Evolutionary conservation across 2,888 invertebrate species (phyloP).

Genomic region (Rutpela maculata): DNA sequence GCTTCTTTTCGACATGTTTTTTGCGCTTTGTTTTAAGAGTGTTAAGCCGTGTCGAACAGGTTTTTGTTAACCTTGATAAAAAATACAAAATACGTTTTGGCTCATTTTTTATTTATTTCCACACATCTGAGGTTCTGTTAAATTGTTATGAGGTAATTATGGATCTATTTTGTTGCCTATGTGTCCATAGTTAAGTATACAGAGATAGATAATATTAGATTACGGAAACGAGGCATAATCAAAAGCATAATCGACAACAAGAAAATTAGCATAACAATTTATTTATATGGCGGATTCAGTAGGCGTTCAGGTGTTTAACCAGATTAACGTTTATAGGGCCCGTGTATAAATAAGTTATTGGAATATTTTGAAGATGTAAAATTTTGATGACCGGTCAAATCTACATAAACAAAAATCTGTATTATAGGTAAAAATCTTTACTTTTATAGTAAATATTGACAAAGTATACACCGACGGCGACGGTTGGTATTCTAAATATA

Average conservation of each 20-base stretch:
- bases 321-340: too few relatives aligned
- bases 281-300: background rate
- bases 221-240: background rate
- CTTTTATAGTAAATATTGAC: too few relatives aligned
- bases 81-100: conserved; percentile 7
- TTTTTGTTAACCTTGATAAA: conserved; percentile 27
- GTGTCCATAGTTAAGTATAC: background rate
- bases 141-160: background rate
- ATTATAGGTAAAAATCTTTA: too few relatives aligned
- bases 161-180: background rate
- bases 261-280: background rate
- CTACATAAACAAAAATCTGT: too few relatives aligned
- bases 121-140: background rate
- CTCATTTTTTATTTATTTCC: conserved; percentile 2
- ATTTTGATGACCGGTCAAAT: too few relatives aligned
- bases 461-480: too few relatives aligned
- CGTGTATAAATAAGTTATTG: too few relatives aligned
- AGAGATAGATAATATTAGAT: background rate
- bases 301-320: background rate
- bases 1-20: conserved; percentile 17
- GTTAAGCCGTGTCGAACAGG: conserved; percentile 18
- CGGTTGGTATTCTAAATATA: too few relatives aligned
- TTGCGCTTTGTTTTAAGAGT: conserved; percentile 25
- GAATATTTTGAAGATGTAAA: too few relatives aligned
- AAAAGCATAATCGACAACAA: background rate